A percentile compares a stretch with the other conserved stretches of the same genome.
Conservation (phyloP, 2,797 vertebrate species). For the Lemur catta region DNA sequence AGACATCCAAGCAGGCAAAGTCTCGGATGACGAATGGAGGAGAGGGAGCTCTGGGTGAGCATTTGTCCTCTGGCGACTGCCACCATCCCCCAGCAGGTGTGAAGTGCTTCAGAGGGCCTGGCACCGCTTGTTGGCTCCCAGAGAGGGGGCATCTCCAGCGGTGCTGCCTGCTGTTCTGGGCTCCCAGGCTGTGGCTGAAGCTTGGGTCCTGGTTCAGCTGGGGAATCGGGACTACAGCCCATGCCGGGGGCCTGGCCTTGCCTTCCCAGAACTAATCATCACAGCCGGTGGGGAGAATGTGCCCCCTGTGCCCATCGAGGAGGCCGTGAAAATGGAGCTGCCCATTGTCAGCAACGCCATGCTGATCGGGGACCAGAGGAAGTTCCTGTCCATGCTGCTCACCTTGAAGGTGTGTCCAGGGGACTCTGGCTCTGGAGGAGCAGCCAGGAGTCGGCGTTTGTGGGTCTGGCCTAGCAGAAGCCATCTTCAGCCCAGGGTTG, state of each 20-base stretch:
- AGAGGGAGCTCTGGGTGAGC: too few species aligned
- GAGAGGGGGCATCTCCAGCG: not conserved
- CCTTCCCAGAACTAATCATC: slow-evolving; percentile 89
- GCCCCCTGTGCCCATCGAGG: slow-evolving; percentile 89
- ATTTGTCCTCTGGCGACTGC: not conserved
- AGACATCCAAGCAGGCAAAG: not conserved
- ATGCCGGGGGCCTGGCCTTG: not conserved
- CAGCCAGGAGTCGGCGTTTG: not conserved
- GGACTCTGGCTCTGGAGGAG: not conserved
- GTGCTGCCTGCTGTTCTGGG: not conserved
- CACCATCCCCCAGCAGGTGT: not conserved
- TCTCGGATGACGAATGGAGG: not conserved
- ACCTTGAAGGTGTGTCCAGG: slow-evolving; percentile 88
- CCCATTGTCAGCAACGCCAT: slow-evolving; percentile 90
- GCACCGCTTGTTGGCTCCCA: not conserved
- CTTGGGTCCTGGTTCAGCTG: not conserved
- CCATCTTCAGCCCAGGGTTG: not conserved
- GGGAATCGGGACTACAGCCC: not conserved
- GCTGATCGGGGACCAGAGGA: slow-evolving; percentile 90
- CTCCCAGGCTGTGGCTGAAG: not conserved
- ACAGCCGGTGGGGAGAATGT: slow-evolving; percentile 92
- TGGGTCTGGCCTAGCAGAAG: not conserved
- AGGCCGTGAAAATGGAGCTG: slow-evolving; percentile 89
- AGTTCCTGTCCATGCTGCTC: slow-evolving; percentile 91
- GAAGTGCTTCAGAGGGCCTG: not conserved